Evolutionary conservation across 2,113 vertebrate genomes (phyloP).

Genomic region (Podilymbus podiceps): DNA sequence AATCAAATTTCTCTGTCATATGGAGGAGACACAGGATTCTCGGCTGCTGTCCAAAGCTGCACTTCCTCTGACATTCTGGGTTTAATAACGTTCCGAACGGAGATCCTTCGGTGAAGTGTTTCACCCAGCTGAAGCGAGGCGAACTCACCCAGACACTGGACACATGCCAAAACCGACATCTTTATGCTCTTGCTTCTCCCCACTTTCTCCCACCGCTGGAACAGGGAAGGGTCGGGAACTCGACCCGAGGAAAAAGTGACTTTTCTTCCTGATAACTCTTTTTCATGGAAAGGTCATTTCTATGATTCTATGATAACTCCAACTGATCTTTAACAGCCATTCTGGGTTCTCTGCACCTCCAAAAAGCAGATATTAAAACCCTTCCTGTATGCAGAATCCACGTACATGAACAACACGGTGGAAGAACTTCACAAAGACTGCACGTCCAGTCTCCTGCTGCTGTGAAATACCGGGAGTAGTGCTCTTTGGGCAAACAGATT

Average conservation of each 20-base stretch:
- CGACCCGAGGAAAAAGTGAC: neutral
- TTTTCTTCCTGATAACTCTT: neutral
- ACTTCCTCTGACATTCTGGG: neutral
- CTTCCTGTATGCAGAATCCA: neutral
- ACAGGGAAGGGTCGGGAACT: neutral
- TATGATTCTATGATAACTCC: too few relatives aligned
- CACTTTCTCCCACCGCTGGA: neutral
- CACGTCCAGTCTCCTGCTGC: neutral
- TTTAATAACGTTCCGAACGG: neutral
- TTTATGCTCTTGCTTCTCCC: neutral
- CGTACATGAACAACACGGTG: neutral
- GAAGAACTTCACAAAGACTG: neutral
- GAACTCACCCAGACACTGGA: neutral
- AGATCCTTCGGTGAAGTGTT: neutral
- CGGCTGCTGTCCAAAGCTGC: neutral
- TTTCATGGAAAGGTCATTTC: neutral
- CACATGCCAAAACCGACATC: neutral
- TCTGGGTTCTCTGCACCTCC: neutral
- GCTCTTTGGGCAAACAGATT: neutral
- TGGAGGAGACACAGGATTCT: neutral
- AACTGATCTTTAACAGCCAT: neutral
- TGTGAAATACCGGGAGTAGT: neutral
- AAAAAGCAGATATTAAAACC: neutral
- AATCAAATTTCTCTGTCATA: neutral
- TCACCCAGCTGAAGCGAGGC: neutral